These are phyloP conservation scores for Drosophila anceps DNA, from an alignment of 2,888 invertebrate genomes.

Conservation along the genomic window DNA sequence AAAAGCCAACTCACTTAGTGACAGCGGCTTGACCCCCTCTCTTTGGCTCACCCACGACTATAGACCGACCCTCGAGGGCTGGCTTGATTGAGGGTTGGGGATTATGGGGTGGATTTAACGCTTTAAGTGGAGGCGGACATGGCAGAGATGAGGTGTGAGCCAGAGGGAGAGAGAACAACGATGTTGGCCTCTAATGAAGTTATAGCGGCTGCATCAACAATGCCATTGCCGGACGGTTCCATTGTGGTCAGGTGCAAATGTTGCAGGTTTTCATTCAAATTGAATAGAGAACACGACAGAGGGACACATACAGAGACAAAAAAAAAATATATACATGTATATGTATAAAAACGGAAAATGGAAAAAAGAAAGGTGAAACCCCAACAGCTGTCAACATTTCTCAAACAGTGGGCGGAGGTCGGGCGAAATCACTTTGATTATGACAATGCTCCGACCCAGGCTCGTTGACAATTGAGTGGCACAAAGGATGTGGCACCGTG, in stretches of 20 bases:
- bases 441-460: slow-evolving; percentile 52
- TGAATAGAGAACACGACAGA: slow-evolving; percentile 32
- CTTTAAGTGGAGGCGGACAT: slow-evolving; percentile 14
- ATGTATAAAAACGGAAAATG: slow-evolving; percentile 11
- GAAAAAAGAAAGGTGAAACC: slow-evolving; percentile 30
- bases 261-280: slow-evolving; percentile 56
- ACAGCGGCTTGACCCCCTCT: slow-evolving; percentile 55
- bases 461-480: slow-evolving; percentile 31
- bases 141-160: neutral
- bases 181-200: slow-evolving; percentile 61
- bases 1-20: slow-evolving; percentile 66
- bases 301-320: slow-evolving; percentile 9
- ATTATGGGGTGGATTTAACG: slow-evolving; percentile 50
- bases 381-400: slow-evolving; percentile 65
- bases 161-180: neutral
- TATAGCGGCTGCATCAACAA: slow-evolving; percentile 67
- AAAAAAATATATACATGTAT: neutral
- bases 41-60: neutral
- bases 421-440: slow-evolving; percentile 50
- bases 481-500: slow-evolving; percentile 21
- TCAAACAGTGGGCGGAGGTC: slow-evolving; percentile 13
- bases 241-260: slow-evolving; percentile 73
- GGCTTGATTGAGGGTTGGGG: slow-evolving; percentile 9
- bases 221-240: slow-evolving; percentile 49
- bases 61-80: slow-evolving; percentile 7